These are phyloP conservation scores for Drosophila colorata DNA, from an alignment of 2,888 invertebrate species.

Conservation along the genomic window DNA sequence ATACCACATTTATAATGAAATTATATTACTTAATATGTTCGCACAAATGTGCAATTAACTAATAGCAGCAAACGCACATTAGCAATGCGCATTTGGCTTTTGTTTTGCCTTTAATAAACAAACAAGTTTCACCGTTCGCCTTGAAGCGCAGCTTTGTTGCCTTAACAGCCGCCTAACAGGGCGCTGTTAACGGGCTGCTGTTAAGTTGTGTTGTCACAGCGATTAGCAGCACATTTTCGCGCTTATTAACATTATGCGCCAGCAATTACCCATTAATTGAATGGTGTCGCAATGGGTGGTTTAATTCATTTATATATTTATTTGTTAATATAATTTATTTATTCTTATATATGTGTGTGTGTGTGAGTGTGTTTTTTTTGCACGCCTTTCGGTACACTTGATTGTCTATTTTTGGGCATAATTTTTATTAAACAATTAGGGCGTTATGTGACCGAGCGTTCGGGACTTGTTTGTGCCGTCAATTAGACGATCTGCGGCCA, in stretches of 20 bases:
- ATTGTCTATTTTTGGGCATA: slow-evolving; percentile 58
- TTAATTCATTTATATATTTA: slow-evolving; percentile 25
- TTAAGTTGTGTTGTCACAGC: background rate
- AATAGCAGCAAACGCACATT: slow-evolving; percentile 6
- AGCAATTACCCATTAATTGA: slow-evolving; percentile 35
- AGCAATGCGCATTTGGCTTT: slow-evolving; percentile 13
- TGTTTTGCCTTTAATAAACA: slow-evolving; percentile 20
- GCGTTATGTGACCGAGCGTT: slow-evolving; percentile 25
- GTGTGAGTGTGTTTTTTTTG: slow-evolving; percentile 20
- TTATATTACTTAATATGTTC: background rate
- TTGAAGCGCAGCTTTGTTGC: slow-evolving; percentile 5
- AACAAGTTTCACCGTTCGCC: slow-evolving; percentile 36
- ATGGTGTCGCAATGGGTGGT: slow-evolving; percentile 22
- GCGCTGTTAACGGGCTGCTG: slow-evolving; percentile 11
- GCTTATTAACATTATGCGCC: slow-evolving; percentile 18
- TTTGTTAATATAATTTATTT: slow-evolving; percentile 14
- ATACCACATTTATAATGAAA: background rate
- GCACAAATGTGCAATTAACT: background rate
- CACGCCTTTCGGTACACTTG: slow-evolving; percentile 54
- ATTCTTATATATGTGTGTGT: background rate
- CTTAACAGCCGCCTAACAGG: slow-evolving; percentile 22
- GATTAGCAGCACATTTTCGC: slow-evolving; percentile 28
- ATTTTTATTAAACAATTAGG: slow-evolving; percentile 67
- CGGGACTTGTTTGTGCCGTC: slow-evolving; percentile 41
- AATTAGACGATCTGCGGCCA: slow-evolving; percentile 35